Conservation (phyloP, 2,888 invertebrate species). For the Leptothorax acervorum region DNA sequence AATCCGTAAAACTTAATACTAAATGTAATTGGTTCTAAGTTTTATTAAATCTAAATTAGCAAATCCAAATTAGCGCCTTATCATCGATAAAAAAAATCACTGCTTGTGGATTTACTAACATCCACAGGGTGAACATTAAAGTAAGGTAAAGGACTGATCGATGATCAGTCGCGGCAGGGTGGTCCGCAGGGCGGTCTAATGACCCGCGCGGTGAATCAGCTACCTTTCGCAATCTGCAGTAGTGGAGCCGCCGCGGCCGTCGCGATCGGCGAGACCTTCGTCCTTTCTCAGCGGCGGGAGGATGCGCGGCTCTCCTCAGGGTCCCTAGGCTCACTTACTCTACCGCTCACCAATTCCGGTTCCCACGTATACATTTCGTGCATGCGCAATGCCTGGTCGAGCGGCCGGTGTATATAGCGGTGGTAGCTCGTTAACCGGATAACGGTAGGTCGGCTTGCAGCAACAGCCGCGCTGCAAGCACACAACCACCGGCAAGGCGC, state of each 20-base stretch:
- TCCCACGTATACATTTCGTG: conserved; percentile 86
- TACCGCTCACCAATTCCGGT: conserved; percentile 82
- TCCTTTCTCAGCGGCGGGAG: conserved; percentile 71
- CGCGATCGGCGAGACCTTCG: conserved; percentile 58
- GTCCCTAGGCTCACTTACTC: conserved; percentile 66
- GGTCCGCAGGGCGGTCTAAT: conserved; percentile 49
- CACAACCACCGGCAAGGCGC: conserved; percentile 68
- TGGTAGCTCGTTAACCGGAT: conserved; percentile 85
- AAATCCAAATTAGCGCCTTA: not conserved
- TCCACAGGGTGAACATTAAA: not conserved
- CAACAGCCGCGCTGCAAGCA: conserved; percentile 66
- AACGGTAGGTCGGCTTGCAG: conserved; percentile 84
- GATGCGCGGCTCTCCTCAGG: conserved; percentile 60
- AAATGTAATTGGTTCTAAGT: not conserved
- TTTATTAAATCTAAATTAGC: not conserved
- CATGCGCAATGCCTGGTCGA: conserved; percentile 84
- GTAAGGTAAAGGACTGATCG: not conserved
- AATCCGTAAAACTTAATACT: not conserved
- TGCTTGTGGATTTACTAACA: not conserved
- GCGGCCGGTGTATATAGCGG: conserved; percentile 82
- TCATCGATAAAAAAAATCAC: not conserved
- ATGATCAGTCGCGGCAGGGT: conserved; percentile 35
- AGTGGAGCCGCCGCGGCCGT: conserved; percentile 30
- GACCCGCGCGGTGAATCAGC: conserved; percentile 49
- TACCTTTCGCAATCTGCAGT: conserved; percentile 47